A percentile compares a stretch with the other conserved stretches of the same genome.
Evolutionary conservation across 2,888 invertebrate species (phyloP).

Genomic region (Philopedon plagiatum): DNA sequence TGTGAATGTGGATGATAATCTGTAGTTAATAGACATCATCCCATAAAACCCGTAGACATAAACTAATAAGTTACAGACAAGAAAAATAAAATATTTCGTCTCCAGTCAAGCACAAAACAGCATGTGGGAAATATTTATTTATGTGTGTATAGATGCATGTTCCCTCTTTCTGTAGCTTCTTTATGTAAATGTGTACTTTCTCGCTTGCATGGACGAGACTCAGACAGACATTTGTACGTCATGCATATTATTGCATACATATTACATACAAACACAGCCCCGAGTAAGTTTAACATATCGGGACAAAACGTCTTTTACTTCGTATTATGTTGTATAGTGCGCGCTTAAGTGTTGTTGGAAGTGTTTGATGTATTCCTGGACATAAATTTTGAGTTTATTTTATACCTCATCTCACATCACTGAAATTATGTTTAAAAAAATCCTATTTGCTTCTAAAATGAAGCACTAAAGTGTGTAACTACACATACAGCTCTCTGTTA

Average conservation of each 20-base stretch:
- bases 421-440: too few species aligned
- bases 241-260: slow-evolving; percentile 18
- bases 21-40: too few species aligned
- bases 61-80: background rate
- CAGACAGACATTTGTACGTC: slow-evolving; percentile 8
- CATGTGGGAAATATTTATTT: slow-evolving; percentile 15
- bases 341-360: too few species aligned
- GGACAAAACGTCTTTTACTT: slow-evolving; percentile 6
- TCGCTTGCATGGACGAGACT: background rate
- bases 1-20: too few species aligned
- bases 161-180: slow-evolving; percentile 12
- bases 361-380: too few species aligned
- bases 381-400: too few species aligned
- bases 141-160: slow-evolving; percentile 2
- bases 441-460: too few species aligned
- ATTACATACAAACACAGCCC: slow-evolving; percentile 4
- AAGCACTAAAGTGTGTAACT: too few species aligned
- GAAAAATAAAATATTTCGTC: background rate
- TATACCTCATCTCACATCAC: too few species aligned
- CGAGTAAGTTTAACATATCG: slow-evolving; percentile 1
- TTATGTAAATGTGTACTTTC: slow-evolving; percentile 18
- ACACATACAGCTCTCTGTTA: too few species aligned
- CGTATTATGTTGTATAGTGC: too few species aligned
- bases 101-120: background rate
- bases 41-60: too few species aligned